Base-by-base conservation (phyloP, 1,140 invertebrate genomes). In the Metopolophium dirhodum region DNA sequence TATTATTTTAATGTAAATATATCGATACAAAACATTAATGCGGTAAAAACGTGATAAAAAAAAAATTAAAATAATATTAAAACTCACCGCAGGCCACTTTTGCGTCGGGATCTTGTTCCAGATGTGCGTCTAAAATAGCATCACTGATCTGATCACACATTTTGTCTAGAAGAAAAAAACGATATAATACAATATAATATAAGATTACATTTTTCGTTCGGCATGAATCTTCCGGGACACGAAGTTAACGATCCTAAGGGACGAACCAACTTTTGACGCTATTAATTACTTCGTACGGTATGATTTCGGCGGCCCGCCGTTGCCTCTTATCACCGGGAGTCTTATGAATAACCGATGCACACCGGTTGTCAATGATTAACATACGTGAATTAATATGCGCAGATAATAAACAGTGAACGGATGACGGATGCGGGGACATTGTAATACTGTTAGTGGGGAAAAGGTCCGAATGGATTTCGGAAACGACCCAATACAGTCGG, bases 101-200 rank as follows among this genome's bases (percentile, higher is more conserved):
- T 68, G 99, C 99, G 96, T 99, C 96, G 45, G 99, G 98, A 96
- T 99, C 99, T 96, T 99, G 98, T 95, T 96, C 96, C 90, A 99
- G 96, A 96, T 99, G 98, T 94, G 99, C 99, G 96, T 99, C 99
- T 94, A 99, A 96, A 95, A 99, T 98, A 94, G 99, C 99, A 96
- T 99, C 99, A 96, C 98, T 99, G 94, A 99, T 99, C 96, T 99
- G 99, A 96, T 99, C 99, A 95, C 99, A 99, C 97, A 99, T 99
- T 97, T 99, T 99, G 95, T 99, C 99, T 99, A 97, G 96, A 94
- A 95, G 94, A 94, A 94, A 92, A 94, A n/a, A n/a, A n/a, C n/a
- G n/a, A n/a, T n/a, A n/a, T n/a, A n/a, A n/a, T n/a, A n/a, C n/a
- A n/a, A n/a, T n/a, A n/a, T n/a, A n/a, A n/a, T 22, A 11, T 54